Conservation (phyloP, 2,797 vertebrate genomes). For the Phataginus tetradactyla region DNA sequence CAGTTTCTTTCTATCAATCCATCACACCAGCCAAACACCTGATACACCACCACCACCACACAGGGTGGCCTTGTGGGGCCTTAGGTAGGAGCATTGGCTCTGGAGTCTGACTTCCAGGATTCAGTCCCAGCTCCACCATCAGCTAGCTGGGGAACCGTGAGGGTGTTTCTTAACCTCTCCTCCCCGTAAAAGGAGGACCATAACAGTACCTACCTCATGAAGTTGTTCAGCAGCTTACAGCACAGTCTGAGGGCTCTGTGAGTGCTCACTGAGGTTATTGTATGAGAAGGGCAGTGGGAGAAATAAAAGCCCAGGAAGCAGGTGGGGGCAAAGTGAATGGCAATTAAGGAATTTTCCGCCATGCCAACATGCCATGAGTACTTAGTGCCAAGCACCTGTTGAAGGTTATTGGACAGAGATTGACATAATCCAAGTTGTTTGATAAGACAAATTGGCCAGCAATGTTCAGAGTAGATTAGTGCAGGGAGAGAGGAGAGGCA, state of each 20-base stretch:
- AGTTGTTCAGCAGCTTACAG: background rate
- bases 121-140: background rate
- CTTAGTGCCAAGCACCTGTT: background rate
- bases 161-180: background rate
- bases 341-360: background rate
- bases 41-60: background rate
- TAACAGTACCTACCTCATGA: background rate
- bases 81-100: background rate
- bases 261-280: background rate
- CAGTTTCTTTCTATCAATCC: background rate
- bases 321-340: background rate
- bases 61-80: no score
- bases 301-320: background rate
- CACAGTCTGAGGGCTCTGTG: background rate
- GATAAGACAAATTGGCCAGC: background rate
- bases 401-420: background rate
- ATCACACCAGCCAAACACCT: background rate
- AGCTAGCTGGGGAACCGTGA: background rate
- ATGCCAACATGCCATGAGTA: fast-evolving
- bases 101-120: background rate
- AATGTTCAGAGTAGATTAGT: background rate
- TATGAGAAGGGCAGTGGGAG: background rate
- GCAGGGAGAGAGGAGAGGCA: background rate
- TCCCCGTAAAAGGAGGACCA: background rate
- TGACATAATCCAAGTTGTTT: background rate